Conservation (phyloP, 2,797 vertebrate species). For the Amblyraja radiata region DNA sequence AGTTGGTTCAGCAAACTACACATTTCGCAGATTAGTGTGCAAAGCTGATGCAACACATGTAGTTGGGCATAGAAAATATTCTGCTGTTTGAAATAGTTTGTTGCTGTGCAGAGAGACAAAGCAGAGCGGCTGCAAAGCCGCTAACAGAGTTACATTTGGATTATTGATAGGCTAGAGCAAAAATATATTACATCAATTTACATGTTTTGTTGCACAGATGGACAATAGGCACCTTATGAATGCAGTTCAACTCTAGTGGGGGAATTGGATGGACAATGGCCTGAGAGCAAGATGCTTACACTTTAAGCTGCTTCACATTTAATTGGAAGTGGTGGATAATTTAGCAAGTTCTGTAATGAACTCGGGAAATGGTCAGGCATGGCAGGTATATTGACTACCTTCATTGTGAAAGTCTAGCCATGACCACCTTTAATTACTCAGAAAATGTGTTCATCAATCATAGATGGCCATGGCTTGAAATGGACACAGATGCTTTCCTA, state of each 20-base stretch:
- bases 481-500: not conserved
- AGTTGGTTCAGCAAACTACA: not conserved
- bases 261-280: not conserved
- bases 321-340: not conserved
- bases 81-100: not conserved
- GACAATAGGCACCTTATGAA: no score
- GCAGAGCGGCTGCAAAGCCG: not conserved
- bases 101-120: not conserved
- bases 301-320: not conserved
- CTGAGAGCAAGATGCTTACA: not conserved
- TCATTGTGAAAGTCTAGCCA: not conserved
- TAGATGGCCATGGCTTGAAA: no score
- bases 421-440: not conserved
- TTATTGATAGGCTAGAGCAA: not conserved
- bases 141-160: not conserved
- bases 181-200: not conserved
- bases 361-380: not conserved
- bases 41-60: not conserved
- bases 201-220: not conserved
- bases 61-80: not conserved
- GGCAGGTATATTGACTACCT: not conserved
- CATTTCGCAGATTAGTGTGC: not conserved
- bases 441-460: not conserved
- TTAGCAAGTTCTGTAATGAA: not conserved
- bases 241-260: not conserved